Evolutionary conservation across 2,113 vertebrate genomes (phyloP).

Genomic region (Eubucco bourcierii): DNA sequence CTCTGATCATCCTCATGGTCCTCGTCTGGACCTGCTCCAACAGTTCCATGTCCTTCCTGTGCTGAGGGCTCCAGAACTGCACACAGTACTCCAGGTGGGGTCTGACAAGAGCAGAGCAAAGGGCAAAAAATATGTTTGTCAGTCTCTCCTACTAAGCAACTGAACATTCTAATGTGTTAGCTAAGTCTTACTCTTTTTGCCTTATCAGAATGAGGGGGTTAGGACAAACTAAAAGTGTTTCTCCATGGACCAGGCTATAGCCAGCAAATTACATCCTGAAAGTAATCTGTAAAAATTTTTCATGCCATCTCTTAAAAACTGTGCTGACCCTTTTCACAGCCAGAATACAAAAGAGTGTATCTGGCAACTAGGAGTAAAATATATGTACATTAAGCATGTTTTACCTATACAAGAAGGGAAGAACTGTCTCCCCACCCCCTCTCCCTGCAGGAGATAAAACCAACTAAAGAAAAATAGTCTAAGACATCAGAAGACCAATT

Average conservation of each 20-base stretch:
- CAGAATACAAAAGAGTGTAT: neutral
- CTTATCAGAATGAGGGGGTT: neutral
- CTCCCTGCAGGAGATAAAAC: neutral
- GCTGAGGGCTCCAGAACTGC: too few relatives aligned
- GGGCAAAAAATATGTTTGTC: neutral
- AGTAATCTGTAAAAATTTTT: neutral
- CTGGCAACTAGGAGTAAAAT: conserved; percentile 4
- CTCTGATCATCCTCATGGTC: too few relatives aligned
- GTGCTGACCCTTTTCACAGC: neutral
- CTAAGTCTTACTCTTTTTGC: neutral
- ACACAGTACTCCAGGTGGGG: too few relatives aligned
- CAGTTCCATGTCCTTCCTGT: too few relatives aligned
- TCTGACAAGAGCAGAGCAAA: too few relatives aligned
- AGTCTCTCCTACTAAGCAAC: neutral
- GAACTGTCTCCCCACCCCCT: neutral
- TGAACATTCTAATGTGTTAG: neutral
- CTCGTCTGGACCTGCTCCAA: too few relatives aligned
- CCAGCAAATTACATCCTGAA: neutral
- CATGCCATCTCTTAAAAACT: neutral
- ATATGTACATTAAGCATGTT: neutral
- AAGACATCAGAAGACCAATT: neutral
- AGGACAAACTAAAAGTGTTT: conserved; percentile 7
- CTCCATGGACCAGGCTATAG: neutral
- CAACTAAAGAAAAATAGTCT: neutral
- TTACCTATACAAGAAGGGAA: neutral